Percentiles rank a stretch among this genome's conserved stretches.
Conservation (phyloP, 2,113 vertebrate species). For the Chunga burmeisteri region DNA sequence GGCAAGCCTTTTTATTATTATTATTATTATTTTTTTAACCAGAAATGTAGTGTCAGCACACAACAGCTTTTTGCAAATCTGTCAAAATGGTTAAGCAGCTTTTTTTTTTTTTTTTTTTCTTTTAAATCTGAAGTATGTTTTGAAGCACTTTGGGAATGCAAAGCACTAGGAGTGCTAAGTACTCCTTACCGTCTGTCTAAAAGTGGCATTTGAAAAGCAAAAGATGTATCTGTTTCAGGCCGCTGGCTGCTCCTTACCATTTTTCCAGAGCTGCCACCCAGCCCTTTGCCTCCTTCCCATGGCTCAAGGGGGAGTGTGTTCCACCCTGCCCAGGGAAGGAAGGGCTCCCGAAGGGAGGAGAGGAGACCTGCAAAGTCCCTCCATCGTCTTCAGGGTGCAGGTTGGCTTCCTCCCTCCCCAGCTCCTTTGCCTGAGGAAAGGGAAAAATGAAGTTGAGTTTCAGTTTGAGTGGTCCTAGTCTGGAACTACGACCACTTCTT, state of each 20-base stretch:
- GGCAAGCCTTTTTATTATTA: background rate
- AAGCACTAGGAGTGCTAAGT: constrained; percentile 46
- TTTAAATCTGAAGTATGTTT: constrained; percentile 51
- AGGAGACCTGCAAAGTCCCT: background rate
- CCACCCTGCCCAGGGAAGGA: background rate
- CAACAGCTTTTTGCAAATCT: constrained; percentile 44
- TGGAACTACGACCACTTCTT: background rate
- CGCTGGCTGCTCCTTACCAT: background rate
- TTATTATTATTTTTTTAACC: background rate
- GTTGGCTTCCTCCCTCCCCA: background rate
- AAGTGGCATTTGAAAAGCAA: constrained; percentile 50
- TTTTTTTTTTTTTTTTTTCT: constrained; percentile 22
- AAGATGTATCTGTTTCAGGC: constrained; percentile 10
- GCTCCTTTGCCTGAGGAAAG: background rate
- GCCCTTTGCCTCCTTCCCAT: background rate
- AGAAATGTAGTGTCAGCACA: constrained; percentile 43
- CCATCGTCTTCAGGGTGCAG: rapidly evolving
- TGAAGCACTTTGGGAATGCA: constrained; percentile 63
- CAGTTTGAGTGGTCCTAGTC: background rate
- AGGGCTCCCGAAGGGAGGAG: background rate
- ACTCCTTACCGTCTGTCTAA: constrained; percentile 27
- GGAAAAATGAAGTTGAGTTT: background rate
- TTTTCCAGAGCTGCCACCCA: constrained; percentile 3
- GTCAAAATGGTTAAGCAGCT: constrained; percentile 42
- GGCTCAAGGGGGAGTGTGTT: background rate